Evolutionary conservation across 1,140 invertebrate genomes (phyloP).

Genomic region (Drosophila sp.): DNA sequence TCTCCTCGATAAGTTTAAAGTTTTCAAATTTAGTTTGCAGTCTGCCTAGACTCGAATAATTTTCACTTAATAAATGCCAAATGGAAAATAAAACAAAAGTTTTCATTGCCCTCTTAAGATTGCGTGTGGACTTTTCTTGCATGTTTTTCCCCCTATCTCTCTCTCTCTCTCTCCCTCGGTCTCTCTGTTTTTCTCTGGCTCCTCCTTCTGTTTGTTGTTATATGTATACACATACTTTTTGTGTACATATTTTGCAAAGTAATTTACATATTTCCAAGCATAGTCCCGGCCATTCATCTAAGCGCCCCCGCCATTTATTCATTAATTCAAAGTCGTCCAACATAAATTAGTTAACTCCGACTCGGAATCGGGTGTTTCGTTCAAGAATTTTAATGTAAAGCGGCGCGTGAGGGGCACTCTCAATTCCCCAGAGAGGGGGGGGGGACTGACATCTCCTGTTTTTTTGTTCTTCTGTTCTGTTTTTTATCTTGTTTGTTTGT

Average conservation of each 20-base stretch:
- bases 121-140: slow-evolving; percentile 70
- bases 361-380: slow-evolving; percentile 53
- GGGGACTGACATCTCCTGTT: slow-evolving; percentile 35
- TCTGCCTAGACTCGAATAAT: slow-evolving; percentile 36
- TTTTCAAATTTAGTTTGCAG: not conserved
- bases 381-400: slow-evolving; percentile 73
- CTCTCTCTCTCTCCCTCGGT: not conserved
- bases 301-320: slow-evolving; percentile 77
- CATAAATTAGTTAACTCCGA: slow-evolving; percentile 81
- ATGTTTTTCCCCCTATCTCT: slow-evolving; percentile 38
- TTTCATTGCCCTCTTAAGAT: slow-evolving; percentile 74
- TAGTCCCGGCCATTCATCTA: slow-evolving; percentile 66
- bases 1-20: slow-evolving; percentile 11
- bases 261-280: slow-evolving; percentile 72
- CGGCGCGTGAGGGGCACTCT: slow-evolving; percentile 29
- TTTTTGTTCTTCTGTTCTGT: slow-evolving; percentile 2
- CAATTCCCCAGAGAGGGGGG: slow-evolving; percentile 26
- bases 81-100: slow-evolving; percentile 56
- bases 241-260: slow-evolving; percentile 55
- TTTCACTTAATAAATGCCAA: slow-evolving; percentile 68
- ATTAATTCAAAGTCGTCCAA: slow-evolving; percentile 81
- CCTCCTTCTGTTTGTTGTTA: slow-evolving; percentile 34
- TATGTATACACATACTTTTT: slow-evolving; percentile 29
- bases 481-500: slow-evolving; percentile 11
- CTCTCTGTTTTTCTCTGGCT: slow-evolving; percentile 9